phyloP scores from a whole-genome alignment of 2,113 vertebrate species.

The Trichomycterus rosablanca region DNA sequence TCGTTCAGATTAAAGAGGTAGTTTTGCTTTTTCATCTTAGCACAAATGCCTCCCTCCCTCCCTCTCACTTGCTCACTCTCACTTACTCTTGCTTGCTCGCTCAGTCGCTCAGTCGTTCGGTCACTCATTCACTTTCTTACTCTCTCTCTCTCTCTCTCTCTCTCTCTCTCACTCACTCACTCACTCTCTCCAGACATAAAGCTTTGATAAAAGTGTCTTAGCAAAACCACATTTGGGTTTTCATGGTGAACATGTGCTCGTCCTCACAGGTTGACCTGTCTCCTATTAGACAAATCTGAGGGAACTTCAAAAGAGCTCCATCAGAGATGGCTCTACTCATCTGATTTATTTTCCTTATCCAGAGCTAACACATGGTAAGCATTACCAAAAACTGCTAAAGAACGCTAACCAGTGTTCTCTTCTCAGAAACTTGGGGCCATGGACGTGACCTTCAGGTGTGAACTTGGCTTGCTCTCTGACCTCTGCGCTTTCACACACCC shows the following conservation, averaged over 20 bases:
- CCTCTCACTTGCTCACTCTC: constrained; percentile 2
- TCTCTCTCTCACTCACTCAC: no score
- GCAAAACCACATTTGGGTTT: no score
- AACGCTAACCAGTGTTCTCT: constrained; percentile 1
- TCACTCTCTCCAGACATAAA: no score
- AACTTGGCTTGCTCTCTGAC: constrained; percentile 38
- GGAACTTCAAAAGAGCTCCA: constrained; percentile 35
- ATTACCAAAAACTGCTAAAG: constrained; percentile 23
- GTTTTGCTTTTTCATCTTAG: constrained; percentile 3
- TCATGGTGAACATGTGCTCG: no score
- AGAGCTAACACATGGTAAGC: constrained; percentile 16
- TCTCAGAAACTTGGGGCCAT: constrained; percentile 23
- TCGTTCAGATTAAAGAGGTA: background rate
- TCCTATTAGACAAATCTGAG: constrained; percentile 3
- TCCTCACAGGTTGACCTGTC: no score
- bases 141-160: no score
- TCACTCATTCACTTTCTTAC: no score
- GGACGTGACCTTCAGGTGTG: constrained; percentile 55
- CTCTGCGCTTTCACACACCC: constrained; percentile 4
- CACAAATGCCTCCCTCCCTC: constrained; percentile 6
- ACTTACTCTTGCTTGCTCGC: constrained; percentile 20
- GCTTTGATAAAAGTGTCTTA: no score
- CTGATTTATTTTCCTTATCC: background rate
- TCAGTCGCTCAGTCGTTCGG: no score
- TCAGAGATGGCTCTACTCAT: background rate